phyloP scores from a whole-genome alignment of 2,888 invertebrate species.

The Operophtera brumata region DNA sequence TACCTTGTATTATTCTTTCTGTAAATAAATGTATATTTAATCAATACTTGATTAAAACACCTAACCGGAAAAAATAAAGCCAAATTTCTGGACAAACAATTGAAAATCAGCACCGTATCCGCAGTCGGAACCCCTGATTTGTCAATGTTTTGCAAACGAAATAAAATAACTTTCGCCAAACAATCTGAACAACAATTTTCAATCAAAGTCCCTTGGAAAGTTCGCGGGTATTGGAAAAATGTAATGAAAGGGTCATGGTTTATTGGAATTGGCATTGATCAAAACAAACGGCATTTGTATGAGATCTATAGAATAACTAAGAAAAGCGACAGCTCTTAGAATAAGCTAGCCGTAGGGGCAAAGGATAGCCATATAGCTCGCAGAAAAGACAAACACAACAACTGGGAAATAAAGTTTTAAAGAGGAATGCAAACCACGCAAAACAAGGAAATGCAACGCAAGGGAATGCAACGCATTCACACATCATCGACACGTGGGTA shows the following conservation, averaged over 20 bases:
- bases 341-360: too few relatives aligned
- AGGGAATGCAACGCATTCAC: too few relatives aligned
- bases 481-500: too few relatives aligned
- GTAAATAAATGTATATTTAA: too few relatives aligned
- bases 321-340: too few relatives aligned
- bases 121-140: constrained; percentile 33
- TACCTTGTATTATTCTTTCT: too few relatives aligned
- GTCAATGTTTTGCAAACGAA: constrained; percentile 40
- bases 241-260: constrained; percentile 38
- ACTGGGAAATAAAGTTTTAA: too few relatives aligned
- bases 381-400: too few relatives aligned
- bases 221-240: constrained; percentile 42
- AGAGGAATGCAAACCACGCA: too few relatives aligned
- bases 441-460: too few relatives aligned
- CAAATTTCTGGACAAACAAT: constrained; percentile 11
- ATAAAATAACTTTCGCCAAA: constrained; percentile 35
- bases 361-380: too few relatives aligned
- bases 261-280: constrained; percentile 6
- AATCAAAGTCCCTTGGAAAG: constrained; percentile 47
- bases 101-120: constrained; percentile 15
- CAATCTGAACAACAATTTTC: constrained; percentile 47
- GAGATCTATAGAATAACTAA: too few relatives aligned
- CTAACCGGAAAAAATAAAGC: not conserved
- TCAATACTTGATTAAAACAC: not conserved
- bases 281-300: not conserved